Percentiles rank a stretch among this genome's conserved stretches.
These are phyloP conservation scores for Oncorhynchus nerka DNA, from an alignment of 2,113 vertebrate species.

Conservation along the genomic window DNA sequence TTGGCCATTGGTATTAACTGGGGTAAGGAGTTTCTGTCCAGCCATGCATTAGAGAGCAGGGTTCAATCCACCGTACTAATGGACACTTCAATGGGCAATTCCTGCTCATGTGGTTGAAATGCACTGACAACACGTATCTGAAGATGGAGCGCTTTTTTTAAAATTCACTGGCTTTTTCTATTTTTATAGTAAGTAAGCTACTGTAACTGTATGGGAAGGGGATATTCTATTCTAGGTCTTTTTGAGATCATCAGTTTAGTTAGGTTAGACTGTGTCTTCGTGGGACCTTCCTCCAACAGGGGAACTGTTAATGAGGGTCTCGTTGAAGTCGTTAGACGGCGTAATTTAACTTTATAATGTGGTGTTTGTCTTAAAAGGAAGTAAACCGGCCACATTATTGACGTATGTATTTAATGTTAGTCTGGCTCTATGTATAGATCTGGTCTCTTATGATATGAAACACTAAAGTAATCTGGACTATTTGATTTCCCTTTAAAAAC, in stretches of 20 bases:
- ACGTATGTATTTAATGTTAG: constrained; percentile 19
- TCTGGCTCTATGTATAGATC: neutral
- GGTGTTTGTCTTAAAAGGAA: neutral
- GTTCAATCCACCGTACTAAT: neutral
- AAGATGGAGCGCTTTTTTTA: constrained; percentile 37
- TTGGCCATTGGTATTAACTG: neutral
- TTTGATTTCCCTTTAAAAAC: neutral
- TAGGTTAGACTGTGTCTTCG: constrained; percentile 64
- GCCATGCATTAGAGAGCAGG: neutral
- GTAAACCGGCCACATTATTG: constrained; percentile 9
- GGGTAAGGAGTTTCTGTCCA: neutral
- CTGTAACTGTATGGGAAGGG: constrained; percentile 1
- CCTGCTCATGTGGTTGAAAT: constrained; percentile 17
- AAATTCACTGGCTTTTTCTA: constrained; percentile 1
- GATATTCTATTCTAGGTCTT: neutral
- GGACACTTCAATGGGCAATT: neutral
- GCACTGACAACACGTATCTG: constrained; percentile 40
- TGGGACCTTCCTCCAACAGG: constrained; percentile 49
- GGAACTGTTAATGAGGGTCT: constrained; percentile 58
- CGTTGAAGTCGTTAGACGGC: constrained; percentile 24
- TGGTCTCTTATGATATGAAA: neutral
- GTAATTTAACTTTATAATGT: constrained; percentile 15
- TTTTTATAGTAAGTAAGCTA: constrained; percentile 4
- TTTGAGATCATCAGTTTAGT: constrained; percentile 40
- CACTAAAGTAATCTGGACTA: neutral